Evolutionary conservation across 2,113 vertebrate species (phyloP).

Genomic region (Suricata suricatta): DNA sequence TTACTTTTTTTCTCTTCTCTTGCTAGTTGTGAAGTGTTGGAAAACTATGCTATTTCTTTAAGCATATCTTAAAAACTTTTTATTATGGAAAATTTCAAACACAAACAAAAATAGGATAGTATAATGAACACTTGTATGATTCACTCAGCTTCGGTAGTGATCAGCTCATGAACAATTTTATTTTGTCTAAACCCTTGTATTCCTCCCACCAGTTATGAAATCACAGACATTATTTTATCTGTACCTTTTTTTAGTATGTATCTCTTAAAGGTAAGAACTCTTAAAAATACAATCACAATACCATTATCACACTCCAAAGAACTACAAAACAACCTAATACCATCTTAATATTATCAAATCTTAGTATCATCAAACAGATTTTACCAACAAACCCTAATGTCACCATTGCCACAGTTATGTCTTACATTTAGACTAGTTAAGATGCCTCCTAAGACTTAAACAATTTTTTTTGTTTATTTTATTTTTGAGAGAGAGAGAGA

Average conservation of each 20-base stretch:
- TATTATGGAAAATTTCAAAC: not conserved
- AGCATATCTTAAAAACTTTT: not conserved
- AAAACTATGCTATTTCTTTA: not conserved
- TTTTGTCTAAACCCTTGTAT: not conserved
- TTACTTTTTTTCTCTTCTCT: not conserved
- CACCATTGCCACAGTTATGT: not conserved
- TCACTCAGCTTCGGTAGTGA: not conserved
- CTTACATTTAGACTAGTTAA: not conserved
- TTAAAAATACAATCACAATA: constrained; percentile 17
- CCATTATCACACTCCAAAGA: not conserved
- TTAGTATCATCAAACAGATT: not conserved
- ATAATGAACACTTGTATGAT: not conserved
- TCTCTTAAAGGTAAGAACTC: constrained; percentile 11
- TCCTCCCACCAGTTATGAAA: not conserved
- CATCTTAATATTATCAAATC: not conserved
- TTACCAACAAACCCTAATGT: not conserved
- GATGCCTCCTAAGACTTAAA: not conserved
- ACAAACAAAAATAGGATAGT: not conserved
- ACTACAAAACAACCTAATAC: not conserved
- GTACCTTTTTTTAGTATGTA: not conserved
- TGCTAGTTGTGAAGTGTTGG: not conserved
- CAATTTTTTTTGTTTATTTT: not conserved
- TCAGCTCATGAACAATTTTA: not conserved
- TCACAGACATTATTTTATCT: constrained; percentile 21
- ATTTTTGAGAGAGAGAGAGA: not conserved